Conservation (phyloP, 2,888 invertebrate genomes). For the Helleia helle region DNA sequence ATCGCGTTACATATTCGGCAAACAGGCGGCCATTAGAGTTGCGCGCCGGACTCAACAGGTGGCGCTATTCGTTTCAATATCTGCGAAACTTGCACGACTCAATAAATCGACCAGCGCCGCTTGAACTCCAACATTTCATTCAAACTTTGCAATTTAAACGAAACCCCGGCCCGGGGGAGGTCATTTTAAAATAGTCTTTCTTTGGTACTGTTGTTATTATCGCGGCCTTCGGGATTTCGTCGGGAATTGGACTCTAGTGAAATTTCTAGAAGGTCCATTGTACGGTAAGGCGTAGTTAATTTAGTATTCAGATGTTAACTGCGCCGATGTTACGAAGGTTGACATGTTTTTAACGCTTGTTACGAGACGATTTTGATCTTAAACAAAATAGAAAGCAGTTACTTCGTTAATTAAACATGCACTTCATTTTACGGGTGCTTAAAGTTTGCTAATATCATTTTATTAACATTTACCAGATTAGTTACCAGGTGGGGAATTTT, state of each 20-base stretch:
- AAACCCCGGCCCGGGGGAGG: conserved; percentile 25
- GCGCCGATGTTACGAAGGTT: conserved; percentile 54
- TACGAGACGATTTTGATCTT: conserved; percentile 36
- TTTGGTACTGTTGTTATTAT: conserved; percentile 64
- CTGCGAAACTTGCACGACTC: conserved; percentile 67
- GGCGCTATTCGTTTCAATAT: conserved; percentile 70
- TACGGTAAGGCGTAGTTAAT: conserved; percentile 23
- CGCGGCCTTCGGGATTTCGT: conserved; percentile 38
- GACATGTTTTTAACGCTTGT: conserved; percentile 42
- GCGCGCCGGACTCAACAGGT: conserved; percentile 61
- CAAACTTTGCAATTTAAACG: conserved; percentile 23
- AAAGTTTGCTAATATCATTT: not conserved
- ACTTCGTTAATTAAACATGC: conserved; percentile 3
- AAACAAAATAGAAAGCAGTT: conserved; percentile 12
- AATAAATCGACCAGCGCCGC: conserved; percentile 54
- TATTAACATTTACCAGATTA: not conserved
- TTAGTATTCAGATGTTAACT: conserved; percentile 44
- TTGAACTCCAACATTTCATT: conserved; percentile 27
- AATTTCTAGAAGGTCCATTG: conserved; percentile 28
- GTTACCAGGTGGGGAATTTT: too few species aligned
- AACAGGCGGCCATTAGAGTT: conserved; percentile 61
- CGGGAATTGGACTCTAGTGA: conserved; percentile 44
- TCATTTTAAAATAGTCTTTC: conserved; percentile 43
- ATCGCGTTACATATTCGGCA: conserved; percentile 32
- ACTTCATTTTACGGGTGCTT: conserved; percentile 2